Base-by-base conservation (phyloP, 2,113 vertebrate genomes). In the Atlantisia rogersi region DNA sequence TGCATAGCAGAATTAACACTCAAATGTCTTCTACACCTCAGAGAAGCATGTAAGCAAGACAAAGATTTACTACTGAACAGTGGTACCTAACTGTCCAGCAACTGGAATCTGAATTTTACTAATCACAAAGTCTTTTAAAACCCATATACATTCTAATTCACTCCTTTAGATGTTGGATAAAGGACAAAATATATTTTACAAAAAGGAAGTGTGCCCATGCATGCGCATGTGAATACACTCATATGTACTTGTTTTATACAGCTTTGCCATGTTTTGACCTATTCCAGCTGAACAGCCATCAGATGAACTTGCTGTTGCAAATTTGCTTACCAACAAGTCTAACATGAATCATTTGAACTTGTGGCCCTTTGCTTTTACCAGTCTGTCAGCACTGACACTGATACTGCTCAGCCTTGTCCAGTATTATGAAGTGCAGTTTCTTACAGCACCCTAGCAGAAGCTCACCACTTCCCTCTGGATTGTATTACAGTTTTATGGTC, bases 341-440 rank as follows among this genome's bases (percentile, higher is more conserved):
- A 55, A 26, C 12, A 11, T 63, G 24, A 32, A 24, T 19, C 52
- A 40, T 32, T 0, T 12, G 55, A 69, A 40, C 26, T 28, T 9
- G 17, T 60, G 56, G n/a, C 46, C 21, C 60, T 68, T 69, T 31
- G 11, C 56, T 84, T 35, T 22, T 11, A 5, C 6, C 35, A 40
- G 48, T 53, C 52, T 15, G 12, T 52, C 1, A 2, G 28, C 44
- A 39, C 42, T 1, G 0, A 52, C 44, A 5, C 46, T 0, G 3
- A 17, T 0, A 0, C n/a, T 14, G 2, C 42, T 37, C 2, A 1
- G 52, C 5, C 0, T 15, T 70, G 42, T 15, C 74, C 64, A 69
- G 65, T 12, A 2, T 15, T 13, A 4, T 6, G 24, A 32, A 50
- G 42, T 6, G 28, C 40, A 24, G 50, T 1, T 15, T 7, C 2